phyloP scores from a whole-genome alignment of 1,140 invertebrate genomes.

The Drosophila arawakana region DNA sequence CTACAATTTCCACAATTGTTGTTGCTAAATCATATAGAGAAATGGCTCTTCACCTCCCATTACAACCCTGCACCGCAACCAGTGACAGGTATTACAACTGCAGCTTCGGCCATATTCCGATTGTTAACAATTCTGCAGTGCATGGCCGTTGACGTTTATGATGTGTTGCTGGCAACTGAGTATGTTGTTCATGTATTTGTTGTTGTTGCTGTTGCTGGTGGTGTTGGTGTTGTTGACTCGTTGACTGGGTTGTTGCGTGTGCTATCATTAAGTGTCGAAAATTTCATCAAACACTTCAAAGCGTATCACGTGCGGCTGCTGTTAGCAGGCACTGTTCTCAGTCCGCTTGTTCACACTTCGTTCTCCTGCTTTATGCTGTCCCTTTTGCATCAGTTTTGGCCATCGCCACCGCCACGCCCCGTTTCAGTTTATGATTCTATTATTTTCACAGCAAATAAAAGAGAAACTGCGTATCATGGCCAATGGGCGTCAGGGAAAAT shows the following conservation, averaged over 20 bases:
- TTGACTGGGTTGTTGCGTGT: slow-evolving; percentile 51
- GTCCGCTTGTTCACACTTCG: not conserved
- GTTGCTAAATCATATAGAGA: no score
- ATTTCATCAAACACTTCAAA: slow-evolving; percentile 83
- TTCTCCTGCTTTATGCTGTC: not conserved
- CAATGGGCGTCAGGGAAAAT: slow-evolving; percentile 78
- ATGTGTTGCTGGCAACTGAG: slow-evolving; percentile 58
- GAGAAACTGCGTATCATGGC: slow-evolving; percentile 81
- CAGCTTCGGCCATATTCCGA: slow-evolving; percentile 59
- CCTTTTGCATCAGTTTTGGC: slow-evolving; percentile 1
- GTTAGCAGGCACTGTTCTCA: slow-evolving; percentile 8
- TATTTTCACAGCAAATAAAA: slow-evolving; percentile 83
- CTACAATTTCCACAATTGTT: no score
- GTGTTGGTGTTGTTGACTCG: slow-evolving; percentile 34
- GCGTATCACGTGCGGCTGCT: slow-evolving; percentile 55
- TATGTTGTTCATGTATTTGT: not conserved
- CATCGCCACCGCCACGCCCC: slow-evolving; percentile 29
- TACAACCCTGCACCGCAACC: no score
- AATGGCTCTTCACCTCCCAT: no score
- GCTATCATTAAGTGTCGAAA: slow-evolving; percentile 82
- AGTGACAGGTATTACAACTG: not conserved
- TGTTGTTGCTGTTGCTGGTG: not conserved
- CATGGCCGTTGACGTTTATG: slow-evolving; percentile 80
- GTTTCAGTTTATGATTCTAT: slow-evolving; percentile 83
- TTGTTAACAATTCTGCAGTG: slow-evolving; percentile 80